Evolutionary conservation across 2,888 invertebrate genomes (phyloP), one percentile per base, ranked within the genome.

Genomic region (Chirona hameri): DNA sequence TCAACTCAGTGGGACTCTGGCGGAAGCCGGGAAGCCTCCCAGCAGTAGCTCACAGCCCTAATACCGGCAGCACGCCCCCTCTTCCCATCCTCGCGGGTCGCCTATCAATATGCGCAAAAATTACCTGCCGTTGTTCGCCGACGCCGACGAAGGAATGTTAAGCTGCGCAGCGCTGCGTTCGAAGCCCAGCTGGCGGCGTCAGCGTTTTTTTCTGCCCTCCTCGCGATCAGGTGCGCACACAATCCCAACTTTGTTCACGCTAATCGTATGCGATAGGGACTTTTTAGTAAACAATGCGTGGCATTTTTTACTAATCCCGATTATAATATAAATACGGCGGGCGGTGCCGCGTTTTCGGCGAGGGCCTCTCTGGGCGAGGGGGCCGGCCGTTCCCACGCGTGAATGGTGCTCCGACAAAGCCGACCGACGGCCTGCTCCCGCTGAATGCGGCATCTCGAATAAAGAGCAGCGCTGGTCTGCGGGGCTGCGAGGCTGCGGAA

Each of bases 261-360:
- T 21, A 39, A 76, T 39, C 39, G 46, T 76, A 76, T 76, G 76
- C 76, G 76, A 39, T 39, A 39, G 39, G 76, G 24, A 39, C 76
- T 76, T 76, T 76, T 39, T 46, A 21, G 76, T 76, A 76, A 76
- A 76, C 76, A 76, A 76, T 76, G 46, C 76, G 9, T 14, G 21
- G 46, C 46, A 39, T 76, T 76, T 76, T 76, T 76, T 76, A 76
- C 76, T 76, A 76, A 76, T 76, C 76, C 76, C 9, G 46, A 76
- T 76, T 76, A 76, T 46, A 76, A 76, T 76, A 76, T 76, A 76
- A 76, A 76, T 76, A 46, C 5, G 9, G 76, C 9, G 18, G 76
- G 46, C 76, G 76, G 46, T 46, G 46, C 46, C 10, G 76, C 39
- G 39, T 39, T 39, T 24, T 76, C 46, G 46, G 24, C 39, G 76